Evolutionary conservation across 1,140 invertebrate genomes (phyloP).

Genomic region (Apis dorsata): DNA sequence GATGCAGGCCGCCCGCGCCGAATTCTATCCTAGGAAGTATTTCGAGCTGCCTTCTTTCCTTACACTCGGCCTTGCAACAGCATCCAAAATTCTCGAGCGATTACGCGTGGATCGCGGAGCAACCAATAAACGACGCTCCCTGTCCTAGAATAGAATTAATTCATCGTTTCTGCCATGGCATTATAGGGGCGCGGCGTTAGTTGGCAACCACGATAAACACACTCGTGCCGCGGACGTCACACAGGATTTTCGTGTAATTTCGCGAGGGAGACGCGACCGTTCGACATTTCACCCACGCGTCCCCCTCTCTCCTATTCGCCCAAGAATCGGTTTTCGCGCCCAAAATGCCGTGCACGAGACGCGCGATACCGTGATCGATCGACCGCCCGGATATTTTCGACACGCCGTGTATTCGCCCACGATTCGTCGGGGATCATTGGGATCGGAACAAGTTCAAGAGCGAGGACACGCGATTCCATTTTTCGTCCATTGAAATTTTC

Average conservation of each 20-base stretch:
- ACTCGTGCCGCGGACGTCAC: conserved; percentile 34
- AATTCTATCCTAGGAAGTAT: conserved; percentile 8
- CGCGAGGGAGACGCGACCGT: conserved; percentile 23
- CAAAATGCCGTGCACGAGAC: conserved; percentile 11
- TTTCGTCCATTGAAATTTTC: neutral
- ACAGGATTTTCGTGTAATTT: conserved; percentile 25
- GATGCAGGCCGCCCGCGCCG: neutral
- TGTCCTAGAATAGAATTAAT: conserved; percentile 32
- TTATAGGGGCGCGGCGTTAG: neutral
- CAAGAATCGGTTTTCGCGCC: conserved; percentile 12
- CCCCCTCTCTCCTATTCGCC: neutral
- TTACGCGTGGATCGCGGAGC: conserved; percentile 6
- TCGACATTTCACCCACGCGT: conserved; percentile 63
- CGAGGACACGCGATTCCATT: neutral
- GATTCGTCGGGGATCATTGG: neutral
- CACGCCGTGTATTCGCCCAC: conserved; percentile 29
- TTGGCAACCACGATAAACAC: conserved; percentile 23
- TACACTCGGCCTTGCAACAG: conserved; percentile 10
- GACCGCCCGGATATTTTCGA: conserved; percentile 45
- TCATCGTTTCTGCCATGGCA: conserved; percentile 13
- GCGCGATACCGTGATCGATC: conserved; percentile 26
- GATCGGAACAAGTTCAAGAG: conserved; percentile 48
- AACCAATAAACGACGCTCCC: conserved; percentile 10
- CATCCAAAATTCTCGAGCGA: conserved; percentile 9
- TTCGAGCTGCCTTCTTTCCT: conserved; percentile 5